These are phyloP conservation scores for Panthera uncia DNA, from an alignment of 2,113 vertebrate species.

Conservation along the genomic window DNA sequence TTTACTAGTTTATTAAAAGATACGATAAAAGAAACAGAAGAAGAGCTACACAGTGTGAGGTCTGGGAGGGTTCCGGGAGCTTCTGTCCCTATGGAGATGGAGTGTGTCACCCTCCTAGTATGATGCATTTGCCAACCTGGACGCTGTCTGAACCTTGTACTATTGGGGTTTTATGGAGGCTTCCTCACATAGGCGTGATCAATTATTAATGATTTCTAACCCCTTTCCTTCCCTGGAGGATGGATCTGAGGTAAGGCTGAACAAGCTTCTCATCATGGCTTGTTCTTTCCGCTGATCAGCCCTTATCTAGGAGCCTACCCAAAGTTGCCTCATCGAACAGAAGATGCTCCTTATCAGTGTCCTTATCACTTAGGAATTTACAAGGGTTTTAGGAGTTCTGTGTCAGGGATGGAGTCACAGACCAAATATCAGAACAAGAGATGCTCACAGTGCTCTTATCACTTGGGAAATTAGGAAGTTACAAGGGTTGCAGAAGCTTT, in stretches of 20 bases:
- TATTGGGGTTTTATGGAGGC: not conserved
- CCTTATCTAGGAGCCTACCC: not conserved
- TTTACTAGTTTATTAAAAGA: conserved; percentile 9
- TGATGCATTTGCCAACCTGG: not conserved
- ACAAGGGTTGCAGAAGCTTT: not conserved
- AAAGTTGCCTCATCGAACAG: not conserved
- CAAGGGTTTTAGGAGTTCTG: not conserved
- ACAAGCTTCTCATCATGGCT: not conserved
- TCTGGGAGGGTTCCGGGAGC: not conserved
- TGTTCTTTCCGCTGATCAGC: not conserved
- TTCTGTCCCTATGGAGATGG: not conserved
- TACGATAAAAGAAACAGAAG: not conserved
- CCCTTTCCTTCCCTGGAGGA: not conserved
- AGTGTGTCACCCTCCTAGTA: not conserved
- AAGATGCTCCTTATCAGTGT: not conserved
- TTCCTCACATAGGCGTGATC: not conserved
- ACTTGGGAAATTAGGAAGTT: not conserved
- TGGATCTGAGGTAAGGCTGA: not conserved
- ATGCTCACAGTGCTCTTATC: not conserved
- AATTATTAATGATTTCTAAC: not conserved
- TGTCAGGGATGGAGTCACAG: not conserved
- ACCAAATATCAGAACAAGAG: not conserved
- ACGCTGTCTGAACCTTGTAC: not conserved
- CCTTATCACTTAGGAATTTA: not conserved
- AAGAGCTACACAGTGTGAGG: not conserved